phyloP scores from a whole-genome alignment of 2,113 vertebrate genomes.

The Arothron firmamentum region DNA sequence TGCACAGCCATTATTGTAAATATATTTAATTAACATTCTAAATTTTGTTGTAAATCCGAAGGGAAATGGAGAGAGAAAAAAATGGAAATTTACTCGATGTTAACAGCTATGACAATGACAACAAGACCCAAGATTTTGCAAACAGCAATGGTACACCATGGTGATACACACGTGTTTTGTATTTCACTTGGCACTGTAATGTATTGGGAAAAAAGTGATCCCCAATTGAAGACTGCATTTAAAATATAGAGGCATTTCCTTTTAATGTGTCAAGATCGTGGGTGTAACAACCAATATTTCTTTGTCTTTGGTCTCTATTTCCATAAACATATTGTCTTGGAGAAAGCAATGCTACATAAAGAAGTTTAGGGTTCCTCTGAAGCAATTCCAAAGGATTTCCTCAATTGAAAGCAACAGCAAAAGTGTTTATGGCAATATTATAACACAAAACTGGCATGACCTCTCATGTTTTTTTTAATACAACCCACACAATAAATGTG shows the following conservation, averaged over 20 bases:
- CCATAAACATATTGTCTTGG: constrained; percentile 64
- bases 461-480: constrained; percentile 37
- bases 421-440: constrained; percentile 67
- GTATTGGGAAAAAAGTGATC: constrained; percentile 15
- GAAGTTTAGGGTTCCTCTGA: constrained; percentile 73
- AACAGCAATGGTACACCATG: constrained; percentile 1
- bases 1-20: not conserved
- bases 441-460: constrained; percentile 69
- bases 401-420: constrained; percentile 68
- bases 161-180: not conserved
- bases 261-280: constrained; percentile 37
- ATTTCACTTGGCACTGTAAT: not conserved
- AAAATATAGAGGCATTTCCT: constrained; percentile 35
- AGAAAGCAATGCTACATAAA: constrained; percentile 67
- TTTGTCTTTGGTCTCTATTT: constrained; percentile 43
- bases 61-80: not conserved
- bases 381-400: constrained; percentile 75
- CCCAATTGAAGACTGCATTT: constrained; percentile 21
- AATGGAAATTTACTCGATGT: constrained; percentile 2
- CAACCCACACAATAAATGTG: constrained; percentile 61
- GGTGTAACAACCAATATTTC: constrained; percentile 40
- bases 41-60: not conserved
- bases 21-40: too few species aligned
- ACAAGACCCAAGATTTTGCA: not conserved
- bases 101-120: not conserved